These are phyloP conservation scores for Hyperoodon ampullatus DNA, from an alignment of 2,113 vertebrate genomes.

Conservation along the genomic window DNA sequence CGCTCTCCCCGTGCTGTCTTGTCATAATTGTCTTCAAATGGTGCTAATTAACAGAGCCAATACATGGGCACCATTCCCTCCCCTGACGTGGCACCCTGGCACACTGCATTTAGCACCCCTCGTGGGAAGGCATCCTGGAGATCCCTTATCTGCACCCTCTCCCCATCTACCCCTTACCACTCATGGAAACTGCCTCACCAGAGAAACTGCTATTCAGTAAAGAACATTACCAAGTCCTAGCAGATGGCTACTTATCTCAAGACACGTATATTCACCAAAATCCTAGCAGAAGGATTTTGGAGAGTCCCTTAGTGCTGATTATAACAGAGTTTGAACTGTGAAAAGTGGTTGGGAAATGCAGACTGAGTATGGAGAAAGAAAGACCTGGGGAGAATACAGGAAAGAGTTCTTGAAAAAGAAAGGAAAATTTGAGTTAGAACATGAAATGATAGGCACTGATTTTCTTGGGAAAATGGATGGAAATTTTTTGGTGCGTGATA, in stretches of 20 bases:
- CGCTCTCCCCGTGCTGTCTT: conserved; percentile 48
- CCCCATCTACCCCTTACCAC: background rate
- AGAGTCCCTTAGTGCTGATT: background rate
- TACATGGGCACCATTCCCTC: background rate
- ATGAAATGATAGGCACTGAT: background rate
- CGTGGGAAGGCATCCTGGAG: background rate
- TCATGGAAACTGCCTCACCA: background rate
- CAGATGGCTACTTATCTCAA: conserved; percentile 27
- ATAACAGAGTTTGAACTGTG: background rate
- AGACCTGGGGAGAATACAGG: background rate
- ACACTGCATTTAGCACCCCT: background rate
- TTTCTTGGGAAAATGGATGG: background rate
- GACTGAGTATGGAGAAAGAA: background rate
- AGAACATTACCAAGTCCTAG: background rate
- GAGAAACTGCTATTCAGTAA: background rate
- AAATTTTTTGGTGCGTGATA: background rate
- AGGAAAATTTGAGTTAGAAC: background rate
- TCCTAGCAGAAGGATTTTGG: background rate
- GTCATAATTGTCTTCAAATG: conserved; percentile 54
- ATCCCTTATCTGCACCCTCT: background rate
- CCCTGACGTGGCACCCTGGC: background rate
- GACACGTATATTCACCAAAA: background rate
- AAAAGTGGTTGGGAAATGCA: conserved; percentile 1
- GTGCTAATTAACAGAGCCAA: conserved; percentile 42
- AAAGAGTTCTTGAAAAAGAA: conserved; percentile 12